Evolutionary conservation across 2,797 vertebrate species (phyloP).

Genomic region (Graptemys geographica): DNA sequence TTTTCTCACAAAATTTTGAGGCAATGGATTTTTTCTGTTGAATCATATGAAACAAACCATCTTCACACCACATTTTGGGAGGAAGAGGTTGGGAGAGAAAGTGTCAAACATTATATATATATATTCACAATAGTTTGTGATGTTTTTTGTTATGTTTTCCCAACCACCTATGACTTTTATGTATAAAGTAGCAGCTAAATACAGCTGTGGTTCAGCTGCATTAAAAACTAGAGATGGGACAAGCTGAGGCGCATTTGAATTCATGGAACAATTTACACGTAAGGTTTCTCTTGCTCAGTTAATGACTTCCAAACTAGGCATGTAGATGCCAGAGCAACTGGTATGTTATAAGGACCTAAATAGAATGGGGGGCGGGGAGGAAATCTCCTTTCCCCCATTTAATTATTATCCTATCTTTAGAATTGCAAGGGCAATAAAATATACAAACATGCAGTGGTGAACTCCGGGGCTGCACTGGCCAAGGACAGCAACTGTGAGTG

Average conservation of each 20-base stretch:
- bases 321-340: neutral
- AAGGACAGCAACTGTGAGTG: no score
- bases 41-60: neutral
- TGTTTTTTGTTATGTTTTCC: neutral
- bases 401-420: neutral
- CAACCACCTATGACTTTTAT: neutral
- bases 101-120: neutral
- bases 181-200: neutral
- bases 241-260: neutral
- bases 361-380: neutral
- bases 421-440: neutral
- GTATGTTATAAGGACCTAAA: neutral
- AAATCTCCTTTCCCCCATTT: neutral
- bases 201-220: neutral
- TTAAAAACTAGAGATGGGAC: neutral
- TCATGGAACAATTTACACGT: neutral
- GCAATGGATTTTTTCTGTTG: fast-evolving
- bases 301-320: neutral
- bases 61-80: neutral
- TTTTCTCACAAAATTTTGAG: neutral
- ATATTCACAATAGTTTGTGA: neutral
- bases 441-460: neutral
- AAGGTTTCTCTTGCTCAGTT: neutral
- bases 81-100: neutral
- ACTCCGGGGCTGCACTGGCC: no score